A percentile compares a stretch with the other conserved stretches of the same genome.
phyloP scores from a whole-genome alignment of 2,797 vertebrate species.

The Pipistrellus pipistrellus region DNA sequence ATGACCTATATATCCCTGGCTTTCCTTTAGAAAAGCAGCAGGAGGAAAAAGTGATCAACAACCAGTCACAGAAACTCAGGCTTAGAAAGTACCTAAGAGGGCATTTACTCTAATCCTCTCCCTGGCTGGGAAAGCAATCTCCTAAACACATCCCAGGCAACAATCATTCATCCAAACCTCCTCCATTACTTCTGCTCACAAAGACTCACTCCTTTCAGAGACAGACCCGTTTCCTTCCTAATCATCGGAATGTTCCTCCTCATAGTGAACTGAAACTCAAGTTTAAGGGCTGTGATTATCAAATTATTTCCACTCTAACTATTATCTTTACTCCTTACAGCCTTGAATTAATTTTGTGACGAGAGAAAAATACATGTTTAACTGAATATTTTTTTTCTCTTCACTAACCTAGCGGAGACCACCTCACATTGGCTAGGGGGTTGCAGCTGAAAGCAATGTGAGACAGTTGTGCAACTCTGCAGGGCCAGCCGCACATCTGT shows the following conservation, averaged over 20 bases:
- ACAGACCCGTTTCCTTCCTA: not conserved
- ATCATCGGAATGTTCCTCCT: not conserved
- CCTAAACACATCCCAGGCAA: not conserved
- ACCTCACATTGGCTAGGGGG: not conserved
- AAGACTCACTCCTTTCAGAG: not conserved
- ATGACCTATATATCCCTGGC: too few relatives aligned
- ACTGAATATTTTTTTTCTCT: constrained; percentile 36
- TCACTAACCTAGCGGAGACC: not conserved
- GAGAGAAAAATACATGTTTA: constrained; percentile 9
- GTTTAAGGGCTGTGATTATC: not conserved
- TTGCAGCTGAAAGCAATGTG: not conserved
- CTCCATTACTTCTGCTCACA: not conserved
- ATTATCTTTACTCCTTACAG: not conserved
- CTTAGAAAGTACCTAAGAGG: not conserved
- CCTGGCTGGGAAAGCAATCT: not conserved
- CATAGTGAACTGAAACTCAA: constrained; percentile 11
- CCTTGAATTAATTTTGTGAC: not conserved
- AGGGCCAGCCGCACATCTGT: constrained; percentile 59
- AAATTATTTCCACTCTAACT: not conserved
- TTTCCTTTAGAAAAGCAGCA: not conserved
- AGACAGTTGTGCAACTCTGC: constrained; percentile 28
- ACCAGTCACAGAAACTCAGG: not conserved
- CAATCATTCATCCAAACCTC: not conserved
- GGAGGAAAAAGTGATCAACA: not conserved
- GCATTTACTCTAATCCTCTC: not conserved